A percentile compares a stretch with the other conserved stretches of the same genome.
Evolutionary conservation across 2,888 invertebrate species (phyloP).

Genomic region (Crossocerus cetratus): DNA sequence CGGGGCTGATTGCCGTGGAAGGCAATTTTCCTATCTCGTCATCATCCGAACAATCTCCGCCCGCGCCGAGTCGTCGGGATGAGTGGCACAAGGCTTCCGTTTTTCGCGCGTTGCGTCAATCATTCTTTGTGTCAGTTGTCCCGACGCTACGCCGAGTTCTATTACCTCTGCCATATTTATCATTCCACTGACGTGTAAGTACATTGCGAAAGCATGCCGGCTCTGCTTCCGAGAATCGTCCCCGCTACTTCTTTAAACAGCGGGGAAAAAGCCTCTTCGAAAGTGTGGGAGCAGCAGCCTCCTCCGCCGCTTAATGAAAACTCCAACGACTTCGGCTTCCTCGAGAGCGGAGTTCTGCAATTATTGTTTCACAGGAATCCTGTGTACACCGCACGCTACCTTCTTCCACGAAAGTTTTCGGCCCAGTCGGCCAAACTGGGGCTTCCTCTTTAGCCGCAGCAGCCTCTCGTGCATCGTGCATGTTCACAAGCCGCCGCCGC

Average conservation of each 20-base stretch:
- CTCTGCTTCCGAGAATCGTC: no score
- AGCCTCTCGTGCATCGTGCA: background rate
- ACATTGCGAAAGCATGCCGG: no score
- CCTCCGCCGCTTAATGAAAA: slow-evolving; percentile 26
- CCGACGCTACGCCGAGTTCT: no score
- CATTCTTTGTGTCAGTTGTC: background rate
- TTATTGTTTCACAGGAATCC: slow-evolving; percentile 50
- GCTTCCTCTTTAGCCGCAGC: slow-evolving; percentile 1
- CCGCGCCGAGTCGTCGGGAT: background rate
- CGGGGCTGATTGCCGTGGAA: background rate
- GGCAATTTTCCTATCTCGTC: background rate
- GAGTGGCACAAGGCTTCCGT: background rate
- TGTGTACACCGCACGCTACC: slow-evolving; percentile 31
- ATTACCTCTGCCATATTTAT: no score
- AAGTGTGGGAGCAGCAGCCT: background rate
- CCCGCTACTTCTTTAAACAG: background rate
- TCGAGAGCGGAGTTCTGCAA: slow-evolving; percentile 35
- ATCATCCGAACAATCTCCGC: background rate
- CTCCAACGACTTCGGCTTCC: slow-evolving; percentile 35
- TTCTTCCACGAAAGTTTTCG: slow-evolving; percentile 35
- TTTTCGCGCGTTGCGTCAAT: background rate
- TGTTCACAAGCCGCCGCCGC: slow-evolving; percentile 5
- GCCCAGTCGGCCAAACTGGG: slow-evolving; percentile 24
- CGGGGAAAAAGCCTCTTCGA: slow-evolving; percentile 2
- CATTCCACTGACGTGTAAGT: no score